These are phyloP conservation scores for Drosophila birchii DNA, from an alignment of 2,888 invertebrate genomes.

Conservation along the genomic window DNA sequence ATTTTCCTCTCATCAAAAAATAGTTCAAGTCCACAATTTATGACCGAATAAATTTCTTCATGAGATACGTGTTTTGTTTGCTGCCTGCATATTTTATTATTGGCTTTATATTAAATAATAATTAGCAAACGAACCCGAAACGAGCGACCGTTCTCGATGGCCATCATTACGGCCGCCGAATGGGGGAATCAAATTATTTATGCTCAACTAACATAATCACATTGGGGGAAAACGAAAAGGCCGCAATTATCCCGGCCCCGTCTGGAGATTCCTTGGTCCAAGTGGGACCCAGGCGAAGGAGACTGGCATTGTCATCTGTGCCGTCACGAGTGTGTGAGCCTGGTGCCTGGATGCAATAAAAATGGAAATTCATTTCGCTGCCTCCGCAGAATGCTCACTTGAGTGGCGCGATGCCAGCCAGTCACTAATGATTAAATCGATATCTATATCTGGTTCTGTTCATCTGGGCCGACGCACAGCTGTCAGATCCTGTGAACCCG, in stretches of 20 bases:
- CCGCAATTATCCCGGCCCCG: slow-evolving; percentile 36
- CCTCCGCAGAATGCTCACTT: slow-evolving; percentile 46
- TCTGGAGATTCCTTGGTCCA: slow-evolving; percentile 36
- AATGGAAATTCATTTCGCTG: slow-evolving; percentile 70
- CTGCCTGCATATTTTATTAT: slow-evolving; percentile 14
- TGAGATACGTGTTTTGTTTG: slow-evolving; percentile 5
- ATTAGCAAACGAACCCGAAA: slow-evolving; percentile 22
- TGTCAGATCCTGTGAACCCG: slow-evolving; percentile 29
- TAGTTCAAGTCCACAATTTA: neutral
- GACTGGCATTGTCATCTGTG: slow-evolving; percentile 43
- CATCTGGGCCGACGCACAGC: slow-evolving; percentile 41
- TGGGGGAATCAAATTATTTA: slow-evolving; percentile 48
- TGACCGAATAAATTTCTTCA: slow-evolving; percentile 8
- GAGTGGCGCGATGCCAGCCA: slow-evolving; percentile 28
- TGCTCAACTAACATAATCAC: slow-evolving; percentile 56
- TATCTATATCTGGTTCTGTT: slow-evolving; percentile 58
- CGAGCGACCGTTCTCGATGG: slow-evolving; percentile 7
- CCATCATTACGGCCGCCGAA: slow-evolving; percentile 26
- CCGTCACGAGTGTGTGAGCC: slow-evolving; percentile 34
- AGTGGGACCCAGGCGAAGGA: slow-evolving; percentile 8
- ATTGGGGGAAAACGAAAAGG: slow-evolving; percentile 18
- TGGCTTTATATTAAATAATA: slow-evolving; percentile 32
- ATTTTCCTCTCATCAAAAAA: neutral
- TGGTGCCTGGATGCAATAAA: slow-evolving; percentile 61
- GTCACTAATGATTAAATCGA: slow-evolving; percentile 77